Evolutionary conservation across 2,797 vertebrate genomes (phyloP).

Genomic region (Myiothlypis coronata): DNA sequence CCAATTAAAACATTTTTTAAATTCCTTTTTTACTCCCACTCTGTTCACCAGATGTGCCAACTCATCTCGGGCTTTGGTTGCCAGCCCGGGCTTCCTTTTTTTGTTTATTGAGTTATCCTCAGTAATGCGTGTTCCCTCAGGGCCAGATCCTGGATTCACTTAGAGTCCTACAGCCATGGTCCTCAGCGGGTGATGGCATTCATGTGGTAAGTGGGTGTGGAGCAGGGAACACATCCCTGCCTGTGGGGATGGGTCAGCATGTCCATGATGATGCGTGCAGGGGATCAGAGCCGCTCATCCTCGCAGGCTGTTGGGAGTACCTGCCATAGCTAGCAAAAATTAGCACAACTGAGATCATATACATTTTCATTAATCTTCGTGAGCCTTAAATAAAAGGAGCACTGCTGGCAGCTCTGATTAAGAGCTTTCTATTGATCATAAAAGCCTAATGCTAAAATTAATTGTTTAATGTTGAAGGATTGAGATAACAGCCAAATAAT

Average conservation of each 20-base stretch:
- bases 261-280: neutral
- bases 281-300: neutral
- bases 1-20: neutral
- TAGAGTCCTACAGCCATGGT: neutral
- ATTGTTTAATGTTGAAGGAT: conserved; percentile 51
- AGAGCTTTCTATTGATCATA: conserved; percentile 57
- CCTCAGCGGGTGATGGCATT: neutral
- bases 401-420: conserved; percentile 55
- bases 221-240: neutral
- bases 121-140: neutral
- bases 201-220: neutral
- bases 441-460: neutral
- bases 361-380: conserved; percentile 23
- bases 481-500: conserved; percentile 55
- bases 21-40: neutral
- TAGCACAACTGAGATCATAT: conserved; percentile 31
- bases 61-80: neutral
- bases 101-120: neutral
- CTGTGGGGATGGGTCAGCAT: neutral
- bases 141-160: neutral
- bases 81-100: neutral
- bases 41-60: conserved; percentile 43
- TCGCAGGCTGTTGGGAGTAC: neutral
- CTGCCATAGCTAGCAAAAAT: conserved; percentile 27
- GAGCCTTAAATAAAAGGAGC: conserved; percentile 45